Percentiles rank a stretch among this genome's conserved stretches.
Conservation (phyloP, 2,113 vertebrate species). For the Coturnix japonica region DNA sequence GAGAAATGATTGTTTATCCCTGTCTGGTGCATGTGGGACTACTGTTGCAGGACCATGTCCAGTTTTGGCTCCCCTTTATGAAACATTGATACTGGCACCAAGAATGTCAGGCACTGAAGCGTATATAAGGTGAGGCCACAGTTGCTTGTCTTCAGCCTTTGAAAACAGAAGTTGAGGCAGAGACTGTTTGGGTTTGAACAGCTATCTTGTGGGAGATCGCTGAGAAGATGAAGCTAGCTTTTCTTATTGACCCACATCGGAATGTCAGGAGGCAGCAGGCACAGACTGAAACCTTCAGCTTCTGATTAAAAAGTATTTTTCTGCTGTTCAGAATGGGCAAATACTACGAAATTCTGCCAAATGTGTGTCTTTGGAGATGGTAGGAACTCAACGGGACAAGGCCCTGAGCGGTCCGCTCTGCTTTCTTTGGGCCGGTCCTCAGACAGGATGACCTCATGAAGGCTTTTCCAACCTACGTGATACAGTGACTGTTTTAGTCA, state of each 20-base stretch:
- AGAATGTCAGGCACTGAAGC: neutral
- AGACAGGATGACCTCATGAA: neutral
- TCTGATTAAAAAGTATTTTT: neutral
- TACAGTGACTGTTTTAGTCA: neutral
- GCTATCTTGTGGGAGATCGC: neutral
- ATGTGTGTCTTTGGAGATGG: neutral
- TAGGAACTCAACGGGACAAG: neutral
- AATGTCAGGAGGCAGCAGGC: neutral
- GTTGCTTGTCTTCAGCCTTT: neutral
- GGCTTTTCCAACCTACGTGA: fast-evolving
- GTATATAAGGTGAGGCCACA: fast-evolving
- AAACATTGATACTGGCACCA: too few relatives aligned
- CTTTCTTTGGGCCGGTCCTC: neutral
- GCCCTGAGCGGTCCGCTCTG: neutral
- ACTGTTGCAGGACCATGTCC: neutral
- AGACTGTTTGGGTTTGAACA: neutral
- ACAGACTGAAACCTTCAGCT: neutral
- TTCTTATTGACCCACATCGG: neutral
- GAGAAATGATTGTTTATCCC: neutral
- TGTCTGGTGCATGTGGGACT: neutral
- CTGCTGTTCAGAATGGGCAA: neutral
- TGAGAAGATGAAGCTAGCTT: neutral
- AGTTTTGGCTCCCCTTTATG: neutral
- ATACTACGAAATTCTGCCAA: neutral
- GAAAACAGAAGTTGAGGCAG: neutral